Conservation (phyloP, 2,888 invertebrate genomes). For the Lasioglossum marginatum region DNA sequence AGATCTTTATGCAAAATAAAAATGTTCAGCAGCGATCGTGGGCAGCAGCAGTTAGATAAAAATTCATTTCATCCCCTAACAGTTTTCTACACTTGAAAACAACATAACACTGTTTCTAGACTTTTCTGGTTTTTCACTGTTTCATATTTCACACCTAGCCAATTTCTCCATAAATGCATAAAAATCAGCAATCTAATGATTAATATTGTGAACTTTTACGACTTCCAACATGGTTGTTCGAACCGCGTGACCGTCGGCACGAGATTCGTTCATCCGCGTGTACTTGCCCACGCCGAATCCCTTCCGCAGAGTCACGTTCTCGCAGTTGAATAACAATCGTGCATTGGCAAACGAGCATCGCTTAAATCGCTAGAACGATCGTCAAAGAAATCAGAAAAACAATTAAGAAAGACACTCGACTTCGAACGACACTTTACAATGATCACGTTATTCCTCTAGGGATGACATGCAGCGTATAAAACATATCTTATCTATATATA, state of each 20-base stretch:
- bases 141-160: too few species aligned
- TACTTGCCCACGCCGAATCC: neutral
- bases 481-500: slow-evolving; percentile 81
- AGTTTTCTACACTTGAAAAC: too few species aligned
- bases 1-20: too few species aligned
- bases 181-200: neutral
- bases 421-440: slow-evolving; percentile 75
- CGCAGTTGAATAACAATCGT: slow-evolving; percentile 52
- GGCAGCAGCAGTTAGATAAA: too few species aligned
- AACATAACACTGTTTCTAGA: too few species aligned
- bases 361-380: slow-evolving; percentile 61
- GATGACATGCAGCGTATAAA: slow-evolving; percentile 84
- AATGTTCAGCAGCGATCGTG: too few species aligned
- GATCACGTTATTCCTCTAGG: slow-evolving; percentile 76
- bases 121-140: too few species aligned
- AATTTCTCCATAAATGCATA: too few species aligned
- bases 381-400: neutral
- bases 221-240: neutral
- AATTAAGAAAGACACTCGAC: slow-evolving; percentile 46
- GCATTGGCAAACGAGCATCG: slow-evolving; percentile 71
- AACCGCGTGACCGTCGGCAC: neutral
- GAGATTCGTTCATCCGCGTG: slow-evolving; percentile 13
- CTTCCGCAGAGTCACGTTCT: neutral
- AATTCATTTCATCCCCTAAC: too few species aligned
- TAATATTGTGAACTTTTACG: neutral